Base-by-base conservation (phyloP, 2,113 vertebrate genomes). In the Neomonachus schauinslandi region DNA sequence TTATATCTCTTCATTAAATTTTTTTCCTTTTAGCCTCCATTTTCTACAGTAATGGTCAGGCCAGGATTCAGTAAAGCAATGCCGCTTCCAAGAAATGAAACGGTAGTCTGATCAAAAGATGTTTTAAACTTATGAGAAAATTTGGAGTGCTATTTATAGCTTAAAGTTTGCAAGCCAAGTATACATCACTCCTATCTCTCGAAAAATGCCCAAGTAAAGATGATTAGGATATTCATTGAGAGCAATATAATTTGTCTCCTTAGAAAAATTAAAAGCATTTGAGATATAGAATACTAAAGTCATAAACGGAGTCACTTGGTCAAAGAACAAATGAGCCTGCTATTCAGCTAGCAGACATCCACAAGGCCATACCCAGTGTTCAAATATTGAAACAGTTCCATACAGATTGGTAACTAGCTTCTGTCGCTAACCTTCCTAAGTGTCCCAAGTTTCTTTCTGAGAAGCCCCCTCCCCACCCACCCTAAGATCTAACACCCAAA, bases 21-120 rank as follows among this genome's bases (percentile, higher is more conserved):
- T 95, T 93, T 82, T 90, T 49, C 36, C 12, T 85, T 74, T 91
- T 81, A 88, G 49, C 42, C 28, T 90, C 87, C 65, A 87, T 93
- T 96, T 91, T 84, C 61, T 59, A 95, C 93, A 59, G 16, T 69
- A 76, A 96, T 91, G 12, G 2, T 86, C 67, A 90, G 76, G 14
- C 67, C 53, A 90, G 36, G 31, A 71, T 94, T 92, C 59, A 95
- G 61, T 80, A 74, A 90, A 91, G 21, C 14, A 55, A 93, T 84
- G 22, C 4, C 84, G 8, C 76, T 89, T 89, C 80, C 22, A 92
- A 91, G 51, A 94, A 95, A 69, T 74, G 53, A 95, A 91, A 59
- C 3, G 18, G 81, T 67, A 76, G n/a, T 46, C 21, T 90, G 71
- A 63, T 83, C 18, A 79, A 88, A 96, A 91, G 88, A 55, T 74